These are phyloP conservation scores for Nemotelus nigrinus DNA, from an alignment of 2,888 invertebrate species.

Conservation along the genomic window DNA sequence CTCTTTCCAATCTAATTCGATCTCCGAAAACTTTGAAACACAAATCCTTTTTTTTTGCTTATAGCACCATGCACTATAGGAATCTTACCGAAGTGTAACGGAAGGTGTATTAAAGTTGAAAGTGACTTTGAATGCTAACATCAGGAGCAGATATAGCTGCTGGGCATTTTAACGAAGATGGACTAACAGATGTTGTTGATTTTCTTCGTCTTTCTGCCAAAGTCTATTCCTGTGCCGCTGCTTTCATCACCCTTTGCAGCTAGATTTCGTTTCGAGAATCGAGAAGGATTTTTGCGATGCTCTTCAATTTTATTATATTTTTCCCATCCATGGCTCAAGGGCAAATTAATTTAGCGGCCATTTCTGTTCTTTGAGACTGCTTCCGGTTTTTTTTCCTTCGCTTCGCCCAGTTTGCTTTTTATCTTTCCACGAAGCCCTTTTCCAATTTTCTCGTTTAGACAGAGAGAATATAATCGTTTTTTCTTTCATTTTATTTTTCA, in stretches of 20 bases:
- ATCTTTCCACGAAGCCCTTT: slow-evolving; percentile 33
- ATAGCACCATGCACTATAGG: no score
- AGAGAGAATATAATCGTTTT: no score
- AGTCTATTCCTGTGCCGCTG: not conserved
- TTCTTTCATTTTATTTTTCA: not conserved
- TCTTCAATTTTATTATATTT: slow-evolving; percentile 2
- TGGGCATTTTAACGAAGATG: slow-evolving; percentile 7
- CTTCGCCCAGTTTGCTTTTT: slow-evolving; percentile 22
- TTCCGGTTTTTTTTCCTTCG: slow-evolving; percentile 18
- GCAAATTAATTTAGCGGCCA: slow-evolving; percentile 45
- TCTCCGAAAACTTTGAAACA: no score
- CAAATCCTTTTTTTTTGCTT: no score
- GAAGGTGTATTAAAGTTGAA: not conserved
- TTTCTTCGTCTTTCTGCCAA: not conserved
- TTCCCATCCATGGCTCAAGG: slow-evolving; percentile 17
- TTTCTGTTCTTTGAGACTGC: slow-evolving; percentile 19
- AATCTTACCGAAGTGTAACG: not conserved
- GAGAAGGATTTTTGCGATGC: not conserved
- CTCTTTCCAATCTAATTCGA: no score
- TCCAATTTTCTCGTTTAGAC: slow-evolving; percentile 27
- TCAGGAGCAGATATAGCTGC: slow-evolving; percentile 13
- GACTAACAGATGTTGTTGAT: slow-evolving; percentile 12
- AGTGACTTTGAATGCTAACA: slow-evolving; percentile 4
- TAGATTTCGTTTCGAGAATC: not conserved
- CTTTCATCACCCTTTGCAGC: slow-evolving; percentile 33